phyloP scores from a whole-genome alignment of 2,888 invertebrate genomes.

The Drosophila rubida region DNA sequence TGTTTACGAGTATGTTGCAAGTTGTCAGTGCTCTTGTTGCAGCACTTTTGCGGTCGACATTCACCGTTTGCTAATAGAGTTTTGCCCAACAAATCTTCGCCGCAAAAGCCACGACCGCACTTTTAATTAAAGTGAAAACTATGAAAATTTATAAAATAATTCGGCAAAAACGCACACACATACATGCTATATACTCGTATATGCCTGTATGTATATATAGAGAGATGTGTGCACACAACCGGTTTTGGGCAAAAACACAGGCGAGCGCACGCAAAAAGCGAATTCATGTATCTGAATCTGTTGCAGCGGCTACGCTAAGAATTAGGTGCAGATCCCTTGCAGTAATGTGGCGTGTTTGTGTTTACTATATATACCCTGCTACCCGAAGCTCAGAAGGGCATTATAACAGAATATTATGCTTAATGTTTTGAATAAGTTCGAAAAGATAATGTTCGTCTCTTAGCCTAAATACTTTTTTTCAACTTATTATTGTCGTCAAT shows the following conservation, averaged over 20 bases:
- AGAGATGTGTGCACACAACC: too few species aligned
- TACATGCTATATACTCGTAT: too few species aligned
- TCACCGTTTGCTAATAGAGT: slow-evolving; percentile 59
- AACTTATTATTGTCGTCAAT: too few species aligned
- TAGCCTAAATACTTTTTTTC: too few species aligned
- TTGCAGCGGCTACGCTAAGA: slow-evolving; percentile 31
- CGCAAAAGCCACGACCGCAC: slow-evolving; percentile 73
- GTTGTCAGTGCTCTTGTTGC: slow-evolving; percentile 10
- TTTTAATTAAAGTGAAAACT: slow-evolving; percentile 79
- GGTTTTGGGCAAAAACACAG: slow-evolving; percentile 25
- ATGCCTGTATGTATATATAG: too few species aligned
- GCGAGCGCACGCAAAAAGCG: slow-evolving; percentile 33
- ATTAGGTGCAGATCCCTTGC: slow-evolving; percentile 2
- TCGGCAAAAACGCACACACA: slow-evolving; percentile 36
- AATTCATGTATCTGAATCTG: slow-evolving; percentile 54
- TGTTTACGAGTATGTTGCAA: not conserved
- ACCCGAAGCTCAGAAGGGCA: not conserved
- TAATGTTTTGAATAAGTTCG: too few species aligned
- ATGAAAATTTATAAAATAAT: slow-evolving; percentile 75
- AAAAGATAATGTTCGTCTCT: too few species aligned
- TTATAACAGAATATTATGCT: too few species aligned
- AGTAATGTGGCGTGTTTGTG: slow-evolving; percentile 23
- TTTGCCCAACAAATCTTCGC: slow-evolving; percentile 61
- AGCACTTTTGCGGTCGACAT: slow-evolving; percentile 14
- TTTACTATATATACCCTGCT: slow-evolving; percentile 6